Base-by-base conservation (phyloP, 2,797 vertebrate species). In the Intellagama lesueurii region DNA sequence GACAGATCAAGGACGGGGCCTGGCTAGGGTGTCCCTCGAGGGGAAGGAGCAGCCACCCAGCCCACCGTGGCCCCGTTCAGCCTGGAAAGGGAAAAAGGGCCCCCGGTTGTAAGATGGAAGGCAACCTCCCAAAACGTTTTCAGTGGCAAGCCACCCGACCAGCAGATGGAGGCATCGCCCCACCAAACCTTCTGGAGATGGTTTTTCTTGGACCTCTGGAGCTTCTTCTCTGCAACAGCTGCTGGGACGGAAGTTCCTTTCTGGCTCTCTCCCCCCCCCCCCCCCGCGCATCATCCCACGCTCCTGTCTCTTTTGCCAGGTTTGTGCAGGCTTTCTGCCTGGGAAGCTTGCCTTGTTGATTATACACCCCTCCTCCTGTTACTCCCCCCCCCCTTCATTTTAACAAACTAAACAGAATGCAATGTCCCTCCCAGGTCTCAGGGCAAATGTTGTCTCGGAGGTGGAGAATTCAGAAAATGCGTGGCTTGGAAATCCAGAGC, bases 151-250 rank as follows among this genome's bases (percentile, higher is more conserved):
- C 3, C 44, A 0, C 30, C 14, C 0, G 0, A 0, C 94, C 97
- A 91, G 87, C 86, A 94, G 97, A 91, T 94, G 94, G 92, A 93
- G 93, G 93, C 70, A 0, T 80, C 52, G 1, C 78, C 75, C 83
- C 9, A 81, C 72, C 0, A 85, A 92, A 4, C 24, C 19, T 8
- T 0, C 4, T 0, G 7, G 11, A 1, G 80, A 4, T 1, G 11
- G 1, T 17, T 72, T 80, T 30, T 12, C 92, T 80, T 86, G 92
- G 88, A 92, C 91, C 30, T 9, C 44, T 17, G 19, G 1, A 75
- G 4, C 44, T 0, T 47, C 76, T 77, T 26, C 40, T 8, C 4
- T 1, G 93, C 85, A 87, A 85, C 78, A 26, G 0, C 0, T 47
- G 24, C 12, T 30, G 7, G n/a, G 69, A 47, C 75, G 7, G 3